phyloP scores from a whole-genome alignment of 2,797 vertebrate species.

The Spinus olivaceus region DNA sequence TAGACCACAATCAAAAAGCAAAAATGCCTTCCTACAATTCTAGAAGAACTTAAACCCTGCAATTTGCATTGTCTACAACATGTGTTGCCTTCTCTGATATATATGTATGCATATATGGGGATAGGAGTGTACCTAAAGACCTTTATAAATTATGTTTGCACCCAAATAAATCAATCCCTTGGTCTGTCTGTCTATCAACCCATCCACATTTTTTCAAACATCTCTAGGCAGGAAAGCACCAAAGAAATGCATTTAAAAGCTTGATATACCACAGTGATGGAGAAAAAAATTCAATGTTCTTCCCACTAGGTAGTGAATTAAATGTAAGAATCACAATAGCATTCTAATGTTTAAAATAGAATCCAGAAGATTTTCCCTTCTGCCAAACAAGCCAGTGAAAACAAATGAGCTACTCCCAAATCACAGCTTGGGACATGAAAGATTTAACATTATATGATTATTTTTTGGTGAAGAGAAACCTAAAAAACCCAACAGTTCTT shows the following conservation, averaged over 20 bases:
- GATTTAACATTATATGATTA: background rate
- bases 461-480: background rate
- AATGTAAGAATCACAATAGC: background rate
- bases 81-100: background rate
- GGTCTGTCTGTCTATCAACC: background rate
- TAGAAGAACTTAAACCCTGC: background rate
- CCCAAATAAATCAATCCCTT: background rate
- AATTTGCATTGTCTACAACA: background rate
- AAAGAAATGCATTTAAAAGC: background rate
- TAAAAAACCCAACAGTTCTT: background rate
- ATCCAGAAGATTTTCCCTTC: background rate
- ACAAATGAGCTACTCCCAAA: slow-evolving; percentile 10
- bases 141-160: background rate
- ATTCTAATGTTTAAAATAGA: background rate
- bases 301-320: slow-evolving; percentile 3
- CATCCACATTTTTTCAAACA: background rate
- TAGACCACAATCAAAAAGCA: background rate
- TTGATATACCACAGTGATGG: accelerated
- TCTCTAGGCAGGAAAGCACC: background rate
- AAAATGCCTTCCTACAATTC: background rate
- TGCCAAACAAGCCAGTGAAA: background rate
- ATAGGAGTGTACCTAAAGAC: background rate
- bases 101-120: background rate
- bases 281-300: background rate
- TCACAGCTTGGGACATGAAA: background rate